Percentiles rank a stretch among this genome's conserved stretches.
phyloP scores from a whole-genome alignment of 2,797 vertebrate genomes.

The Mus caroli region DNA sequence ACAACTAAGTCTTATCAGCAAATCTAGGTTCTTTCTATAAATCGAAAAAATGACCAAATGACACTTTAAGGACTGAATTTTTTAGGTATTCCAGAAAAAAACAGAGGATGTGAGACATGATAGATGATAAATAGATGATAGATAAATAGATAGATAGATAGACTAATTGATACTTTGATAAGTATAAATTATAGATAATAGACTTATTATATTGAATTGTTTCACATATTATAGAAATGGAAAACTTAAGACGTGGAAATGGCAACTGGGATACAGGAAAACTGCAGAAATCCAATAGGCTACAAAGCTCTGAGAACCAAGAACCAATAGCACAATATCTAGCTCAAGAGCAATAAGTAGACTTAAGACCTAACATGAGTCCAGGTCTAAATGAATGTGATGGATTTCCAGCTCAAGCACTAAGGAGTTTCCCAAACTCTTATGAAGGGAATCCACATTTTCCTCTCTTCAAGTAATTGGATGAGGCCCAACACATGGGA shows the following conservation, averaged over 20 bases:
- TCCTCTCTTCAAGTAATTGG: background rate
- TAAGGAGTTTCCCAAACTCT: background rate
- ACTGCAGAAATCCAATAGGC: too few relatives aligned
- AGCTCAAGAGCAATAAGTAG: background rate
- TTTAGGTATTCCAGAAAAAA: background rate
- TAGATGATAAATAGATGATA: background rate
- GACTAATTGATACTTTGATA: background rate
- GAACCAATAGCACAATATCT: background rate
- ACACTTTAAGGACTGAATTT: background rate
- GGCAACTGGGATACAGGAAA: background rate
- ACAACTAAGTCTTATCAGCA: background rate
- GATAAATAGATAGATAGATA: background rate
- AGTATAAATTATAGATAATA: background rate
- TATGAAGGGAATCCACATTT: background rate
- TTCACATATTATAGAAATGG: background rate
- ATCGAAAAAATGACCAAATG: background rate
- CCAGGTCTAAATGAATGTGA: background rate
- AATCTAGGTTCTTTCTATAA: background rate
- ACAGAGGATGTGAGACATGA: background rate
- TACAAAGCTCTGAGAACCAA: background rate
- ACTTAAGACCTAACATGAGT: background rate
- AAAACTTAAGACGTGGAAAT: background rate
- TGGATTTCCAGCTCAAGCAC: background rate
- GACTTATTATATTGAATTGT: background rate
- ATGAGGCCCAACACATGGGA: background rate